Evolutionary conservation across 2,888 invertebrate genomes (phyloP).

Genomic region (Drosophila flavopinicola): DNA sequence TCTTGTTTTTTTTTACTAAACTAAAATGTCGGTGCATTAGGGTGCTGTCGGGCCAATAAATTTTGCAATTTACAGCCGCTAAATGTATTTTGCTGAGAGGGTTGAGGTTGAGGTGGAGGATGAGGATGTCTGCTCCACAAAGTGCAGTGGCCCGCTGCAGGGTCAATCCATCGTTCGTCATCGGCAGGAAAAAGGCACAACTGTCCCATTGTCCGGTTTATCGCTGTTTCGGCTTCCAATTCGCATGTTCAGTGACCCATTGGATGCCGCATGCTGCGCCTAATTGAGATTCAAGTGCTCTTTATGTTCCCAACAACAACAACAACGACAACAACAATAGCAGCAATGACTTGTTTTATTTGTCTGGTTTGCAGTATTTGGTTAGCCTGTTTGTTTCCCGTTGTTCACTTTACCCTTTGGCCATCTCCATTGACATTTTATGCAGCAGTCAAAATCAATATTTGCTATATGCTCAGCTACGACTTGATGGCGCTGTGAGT

Average conservation of each 20-base stretch:
- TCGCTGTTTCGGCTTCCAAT: constrained; percentile 15
- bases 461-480: constrained; percentile 34
- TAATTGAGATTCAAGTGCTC: constrained; percentile 75
- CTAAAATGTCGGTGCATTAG: constrained; percentile 56
- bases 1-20: constrained; percentile 37
- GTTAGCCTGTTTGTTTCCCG: constrained; percentile 36
- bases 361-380: constrained; percentile 26
- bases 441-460: constrained; percentile 61
- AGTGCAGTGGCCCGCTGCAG: constrained; percentile 70
- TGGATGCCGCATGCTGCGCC: constrained; percentile 47
- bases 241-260: constrained; percentile 57
- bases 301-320: constrained; percentile 35
- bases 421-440: constrained; percentile 20
- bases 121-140: constrained; percentile 25
- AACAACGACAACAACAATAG: constrained; percentile 14
- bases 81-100: constrained; percentile 16
- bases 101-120: neutral
- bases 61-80: constrained; percentile 53
- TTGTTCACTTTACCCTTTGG: constrained; percentile 47
- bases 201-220: constrained; percentile 21
- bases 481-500: neutral
- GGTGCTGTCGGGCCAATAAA: constrained; percentile 64
- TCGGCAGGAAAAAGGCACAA: constrained; percentile 21
- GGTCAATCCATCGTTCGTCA: constrained; percentile 56
- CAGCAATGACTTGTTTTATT: constrained; percentile 24